Conservation (phyloP, 2,113 vertebrate genomes). For the Clupea harengus region DNA sequence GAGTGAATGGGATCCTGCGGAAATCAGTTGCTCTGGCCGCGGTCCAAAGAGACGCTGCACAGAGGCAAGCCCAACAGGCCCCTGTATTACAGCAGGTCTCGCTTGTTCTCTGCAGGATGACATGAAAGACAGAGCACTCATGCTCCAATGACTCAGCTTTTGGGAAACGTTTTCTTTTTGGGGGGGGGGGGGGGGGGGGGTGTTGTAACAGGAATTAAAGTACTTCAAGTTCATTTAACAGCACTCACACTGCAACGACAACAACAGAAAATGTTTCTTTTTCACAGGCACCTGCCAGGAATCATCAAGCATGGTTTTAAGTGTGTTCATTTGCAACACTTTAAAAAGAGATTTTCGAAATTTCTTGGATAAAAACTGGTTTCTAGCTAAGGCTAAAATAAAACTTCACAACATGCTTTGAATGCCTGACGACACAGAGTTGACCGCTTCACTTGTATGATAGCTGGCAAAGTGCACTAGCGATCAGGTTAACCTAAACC, state of each 20-base stretch:
- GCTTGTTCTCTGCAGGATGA: neutral
- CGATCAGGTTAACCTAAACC: neutral
- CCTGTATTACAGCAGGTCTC: neutral
- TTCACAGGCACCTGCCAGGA: neutral
- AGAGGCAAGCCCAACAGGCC: slow-evolving; percentile 10
- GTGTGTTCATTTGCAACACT: neutral
- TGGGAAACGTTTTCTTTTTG: neutral
- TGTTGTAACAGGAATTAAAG: neutral
- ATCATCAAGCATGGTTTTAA: neutral
- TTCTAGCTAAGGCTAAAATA: too few species aligned
- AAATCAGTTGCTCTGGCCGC: neutral
- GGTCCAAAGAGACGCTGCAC: neutral
- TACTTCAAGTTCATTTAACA: slow-evolving; percentile 20
- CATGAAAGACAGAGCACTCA: neutral
- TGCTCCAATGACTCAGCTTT: neutral
- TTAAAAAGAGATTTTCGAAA: too few species aligned
- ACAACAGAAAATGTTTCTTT: slow-evolving; percentile 6
- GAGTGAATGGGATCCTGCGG: slow-evolving; percentile 6
- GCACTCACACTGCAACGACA: neutral
- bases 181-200: neutral
- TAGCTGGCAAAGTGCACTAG: neutral
- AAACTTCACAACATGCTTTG: too few species aligned
- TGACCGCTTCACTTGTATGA: neutral
- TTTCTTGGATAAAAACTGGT: too few species aligned
- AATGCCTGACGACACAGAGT: neutral